A percentile compares a stretch with the other conserved stretches of the same genome.
phyloP scores from a whole-genome alignment of 2,797 vertebrate species.

The Anguilla obscura region DNA sequence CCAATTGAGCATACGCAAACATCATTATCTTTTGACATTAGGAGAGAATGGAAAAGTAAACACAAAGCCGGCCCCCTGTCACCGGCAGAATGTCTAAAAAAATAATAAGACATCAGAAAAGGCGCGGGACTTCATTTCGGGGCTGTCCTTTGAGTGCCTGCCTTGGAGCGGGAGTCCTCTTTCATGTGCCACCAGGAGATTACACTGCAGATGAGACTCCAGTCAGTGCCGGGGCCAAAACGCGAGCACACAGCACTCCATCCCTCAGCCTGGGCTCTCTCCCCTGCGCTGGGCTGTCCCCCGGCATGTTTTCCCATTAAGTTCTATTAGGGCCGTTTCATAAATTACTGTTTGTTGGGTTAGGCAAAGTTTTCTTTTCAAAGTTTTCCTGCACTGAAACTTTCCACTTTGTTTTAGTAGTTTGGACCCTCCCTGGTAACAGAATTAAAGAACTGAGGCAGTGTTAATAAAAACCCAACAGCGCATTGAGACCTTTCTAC shows the following conservation, averaged over 20 bases:
- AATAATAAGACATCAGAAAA: neutral
- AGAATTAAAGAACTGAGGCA: neutral
- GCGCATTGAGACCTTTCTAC: neutral
- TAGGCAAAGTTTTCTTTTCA: neutral
- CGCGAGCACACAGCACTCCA: neutral
- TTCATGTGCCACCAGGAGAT: neutral
- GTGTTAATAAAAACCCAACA: neutral
- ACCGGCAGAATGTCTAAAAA: neutral
- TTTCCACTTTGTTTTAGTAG: neutral
- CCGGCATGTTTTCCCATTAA: neutral
- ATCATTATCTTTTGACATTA: conserved; percentile 57
- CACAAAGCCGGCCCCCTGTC: conserved; percentile 2
- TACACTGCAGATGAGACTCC: neutral
- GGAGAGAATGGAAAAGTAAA: conserved; percentile 45
- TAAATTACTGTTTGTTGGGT: neutral
- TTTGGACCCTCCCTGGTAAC: neutral
- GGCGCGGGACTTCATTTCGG: neutral
- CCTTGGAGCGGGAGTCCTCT: neutral
- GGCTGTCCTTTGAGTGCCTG: neutral
- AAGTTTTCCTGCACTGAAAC: neutral
- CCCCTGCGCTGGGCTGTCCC: neutral
- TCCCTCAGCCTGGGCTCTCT: neutral
- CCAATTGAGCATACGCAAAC: conserved; percentile 57
- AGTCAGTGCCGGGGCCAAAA: neutral
- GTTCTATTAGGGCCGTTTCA: neutral